phyloP scores from a whole-genome alignment of 2,888 invertebrate species.

The Tromatobia lineatoria region DNA sequence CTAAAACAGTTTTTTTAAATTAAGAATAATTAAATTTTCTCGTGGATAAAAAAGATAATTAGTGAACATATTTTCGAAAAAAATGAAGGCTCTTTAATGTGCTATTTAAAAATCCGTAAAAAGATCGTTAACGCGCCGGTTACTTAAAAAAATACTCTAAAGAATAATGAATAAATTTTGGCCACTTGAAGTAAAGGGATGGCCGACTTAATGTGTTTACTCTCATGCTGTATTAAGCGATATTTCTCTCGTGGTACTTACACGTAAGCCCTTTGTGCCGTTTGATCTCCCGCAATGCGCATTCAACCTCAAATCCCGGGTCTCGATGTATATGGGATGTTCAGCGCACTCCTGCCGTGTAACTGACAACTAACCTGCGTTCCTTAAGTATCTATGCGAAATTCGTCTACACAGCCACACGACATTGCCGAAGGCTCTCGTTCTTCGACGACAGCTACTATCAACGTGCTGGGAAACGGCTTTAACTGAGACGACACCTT shows the following conservation, averaged over 20 bases:
- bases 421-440: slow-evolving; percentile 46
- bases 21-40: too few relatives aligned
- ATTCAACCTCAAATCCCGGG: slow-evolving; percentile 38
- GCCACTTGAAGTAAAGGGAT: too few relatives aligned
- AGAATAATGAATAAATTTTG: too few relatives aligned
- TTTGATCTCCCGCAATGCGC: slow-evolving; percentile 23
- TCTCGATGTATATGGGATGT: not conserved
- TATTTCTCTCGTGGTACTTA: slow-evolving; percentile 29
- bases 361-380: slow-evolving; percentile 42
- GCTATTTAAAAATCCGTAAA: too few relatives aligned
- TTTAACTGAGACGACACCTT: not conserved
- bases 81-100: too few relatives aligned
- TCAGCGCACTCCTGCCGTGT: slow-evolving; percentile 4
- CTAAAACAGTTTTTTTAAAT: too few relatives aligned
- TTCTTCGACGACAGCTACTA: slow-evolving; percentile 33
- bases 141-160: too few relatives aligned
- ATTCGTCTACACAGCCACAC: slow-evolving; percentile 16
- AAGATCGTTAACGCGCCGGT: too few relatives aligned
- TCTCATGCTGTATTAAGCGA: slow-evolving; percentile 17
- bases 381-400: not conserved
- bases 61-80: too few relatives aligned
- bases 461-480: slow-evolving; percentile 34
- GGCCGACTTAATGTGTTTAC: not conserved
- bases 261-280: slow-evolving; percentile 15
- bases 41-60: too few relatives aligned